phyloP scores from a whole-genome alignment of 2,888 invertebrate species.

The Drepanosiphum platanoidis region DNA sequence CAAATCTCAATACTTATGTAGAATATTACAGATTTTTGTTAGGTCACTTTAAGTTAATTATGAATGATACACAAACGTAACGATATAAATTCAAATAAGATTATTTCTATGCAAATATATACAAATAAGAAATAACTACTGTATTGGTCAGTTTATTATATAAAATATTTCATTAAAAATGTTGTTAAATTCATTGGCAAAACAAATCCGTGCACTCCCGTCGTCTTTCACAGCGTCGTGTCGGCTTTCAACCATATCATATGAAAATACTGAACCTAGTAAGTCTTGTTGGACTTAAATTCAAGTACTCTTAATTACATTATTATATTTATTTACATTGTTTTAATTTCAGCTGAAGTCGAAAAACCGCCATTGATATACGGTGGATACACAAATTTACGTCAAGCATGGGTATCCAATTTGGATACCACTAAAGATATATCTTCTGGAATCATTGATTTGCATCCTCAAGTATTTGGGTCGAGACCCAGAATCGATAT shows the following conservation, averaged over 20 bases:
- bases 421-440: slow-evolving; percentile 79
- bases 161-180: slow-evolving; percentile 17
- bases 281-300: neutral
- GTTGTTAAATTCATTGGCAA: slow-evolving; percentile 55
- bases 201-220: slow-evolving; percentile 37
- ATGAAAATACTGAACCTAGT: slow-evolving; percentile 9
- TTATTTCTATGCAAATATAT: neutral
- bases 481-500: slow-evolving; percentile 85
- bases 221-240: slow-evolving; percentile 17
- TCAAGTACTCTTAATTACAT: neutral
- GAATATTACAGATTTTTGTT: too few species aligned
- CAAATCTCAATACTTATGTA: too few species aligned
- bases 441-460: slow-evolving; percentile 83
- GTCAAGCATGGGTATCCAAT: slow-evolving; percentile 90
- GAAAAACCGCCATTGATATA: slow-evolving; percentile 42
- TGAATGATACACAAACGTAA: neutral
- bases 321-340: neutral
- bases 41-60: neutral
- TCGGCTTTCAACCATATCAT: slow-evolving; percentile 1
- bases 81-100: neutral
- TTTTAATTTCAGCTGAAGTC: neutral
- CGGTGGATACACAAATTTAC: slow-evolving; percentile 53
- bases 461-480: slow-evolving; percentile 91
- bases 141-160: neutral
- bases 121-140: too few species aligned